Base-by-base conservation (phyloP, 2,113 vertebrate species). In the Athene noctua region DNA sequence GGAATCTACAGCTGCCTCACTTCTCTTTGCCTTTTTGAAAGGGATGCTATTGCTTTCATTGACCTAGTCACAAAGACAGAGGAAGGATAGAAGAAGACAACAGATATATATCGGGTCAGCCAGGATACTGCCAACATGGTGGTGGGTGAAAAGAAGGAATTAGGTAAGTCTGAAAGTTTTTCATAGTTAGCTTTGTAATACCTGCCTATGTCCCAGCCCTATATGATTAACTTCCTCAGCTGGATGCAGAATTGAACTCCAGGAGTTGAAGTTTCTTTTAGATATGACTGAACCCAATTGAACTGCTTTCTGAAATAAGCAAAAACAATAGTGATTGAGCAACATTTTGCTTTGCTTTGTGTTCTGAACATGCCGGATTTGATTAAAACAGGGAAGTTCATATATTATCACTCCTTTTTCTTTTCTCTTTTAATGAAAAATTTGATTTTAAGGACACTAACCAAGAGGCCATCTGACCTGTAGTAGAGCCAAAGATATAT, bases 291-390 rank as follows among this genome's bases (percentile, higher is more conserved):
- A 93, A 88, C 80, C 83, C 88, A 89, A 83, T 38, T 68, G 54
- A 97, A 94, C 59, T 84, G 36, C 62, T 78, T 93, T 95, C 82
- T 65, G 81, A 95, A 95, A 88, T 73, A 66, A 86, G 81, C 52
- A 80, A 88, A 95, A 95, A 94, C 94, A 96, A 95, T 96, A 91
- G 91, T 5, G 32, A 81, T 97, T 96, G 91, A 94, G 95, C 70
- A 96, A 95, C 13, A 15, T 42, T 89, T 72, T 89, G 34, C 80
- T 92, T 78, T 91, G 83, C 86, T 91, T 94, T 97, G 84, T 97
- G 84, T 94, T 97, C 70, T 91, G 73, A 95, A 87, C 88, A 91
- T 73, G 62, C 68, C 84, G 88, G 54, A 32, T 91, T 96, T 94
- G 80, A 97, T 94, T 96, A 87, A 95, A 96, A 86, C 15, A 84